A percentile compares a stretch with the other conserved stretches of the same genome.
phyloP scores from a whole-genome alignment of 2,113 vertebrate species.

The Thinocorus orbignyianus region DNA sequence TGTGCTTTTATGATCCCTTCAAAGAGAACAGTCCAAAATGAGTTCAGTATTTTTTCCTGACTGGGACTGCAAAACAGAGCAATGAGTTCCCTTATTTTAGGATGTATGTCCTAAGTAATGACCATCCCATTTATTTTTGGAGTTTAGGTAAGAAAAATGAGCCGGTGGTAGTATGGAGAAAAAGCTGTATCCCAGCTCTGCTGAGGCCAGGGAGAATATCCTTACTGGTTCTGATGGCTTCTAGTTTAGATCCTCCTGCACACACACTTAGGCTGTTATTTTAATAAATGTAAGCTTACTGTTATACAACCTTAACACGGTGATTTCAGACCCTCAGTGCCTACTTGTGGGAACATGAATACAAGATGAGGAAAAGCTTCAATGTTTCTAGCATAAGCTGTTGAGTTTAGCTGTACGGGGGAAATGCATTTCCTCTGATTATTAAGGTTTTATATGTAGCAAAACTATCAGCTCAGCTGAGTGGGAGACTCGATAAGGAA shows the following conservation, averaged over 20 bases:
- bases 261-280: neutral
- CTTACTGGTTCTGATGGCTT: neutral
- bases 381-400: neutral
- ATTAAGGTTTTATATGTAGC: neutral
- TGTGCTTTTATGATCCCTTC: neutral
- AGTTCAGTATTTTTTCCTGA: neutral
- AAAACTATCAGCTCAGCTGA: conserved; percentile 10
- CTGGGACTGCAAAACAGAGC: neutral
- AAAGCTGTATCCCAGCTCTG: neutral
- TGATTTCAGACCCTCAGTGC: neutral
- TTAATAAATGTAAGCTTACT: neutral
- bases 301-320: neutral
- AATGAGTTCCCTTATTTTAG: neutral
- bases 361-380: neutral
- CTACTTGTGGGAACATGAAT: neutral
- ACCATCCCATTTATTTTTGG: neutral
- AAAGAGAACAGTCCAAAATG: neutral
- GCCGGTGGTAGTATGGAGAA: neutral
- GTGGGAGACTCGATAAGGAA: conserved; percentile 10
- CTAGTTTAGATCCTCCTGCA: neutral
- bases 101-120: neutral
- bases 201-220: neutral
- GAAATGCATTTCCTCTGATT: conserved; percentile 3
- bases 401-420: neutral
- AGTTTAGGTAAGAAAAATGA: neutral